phyloP scores from a whole-genome alignment of 2,113 vertebrate genomes.

The Bettongia penicillata region DNA sequence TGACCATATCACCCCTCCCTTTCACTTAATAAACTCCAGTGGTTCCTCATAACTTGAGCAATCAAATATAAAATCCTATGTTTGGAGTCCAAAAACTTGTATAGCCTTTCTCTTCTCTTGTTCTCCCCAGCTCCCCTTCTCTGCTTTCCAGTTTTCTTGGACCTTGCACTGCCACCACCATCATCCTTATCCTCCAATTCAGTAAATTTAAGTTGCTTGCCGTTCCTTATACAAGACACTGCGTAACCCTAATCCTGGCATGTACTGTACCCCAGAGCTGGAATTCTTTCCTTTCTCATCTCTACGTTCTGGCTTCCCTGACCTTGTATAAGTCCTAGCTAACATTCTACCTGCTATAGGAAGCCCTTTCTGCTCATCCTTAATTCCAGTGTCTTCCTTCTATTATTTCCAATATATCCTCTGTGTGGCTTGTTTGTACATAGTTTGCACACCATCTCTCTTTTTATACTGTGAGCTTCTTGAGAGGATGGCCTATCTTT shows the following conservation, averaged over 20 bases:
- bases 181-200: no score
- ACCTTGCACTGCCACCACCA: no score
- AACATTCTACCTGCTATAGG: background rate
- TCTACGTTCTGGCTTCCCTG: background rate
- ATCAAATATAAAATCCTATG: background rate
- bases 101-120: background rate
- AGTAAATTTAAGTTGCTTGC: no score
- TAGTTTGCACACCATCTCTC: no score
- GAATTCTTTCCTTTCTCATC: background rate
- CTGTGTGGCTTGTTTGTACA: no score
- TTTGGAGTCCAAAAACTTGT: background rate
- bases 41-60: background rate
- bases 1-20: background rate
- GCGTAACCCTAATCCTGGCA: background rate
- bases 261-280: background rate
- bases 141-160: background rate
- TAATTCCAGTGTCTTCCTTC: background rate
- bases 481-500: no score
- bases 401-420: background rate
- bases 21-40: background rate
- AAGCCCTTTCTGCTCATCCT: background rate
- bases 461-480: no score
- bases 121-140: background rate
- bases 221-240: background rate
- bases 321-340: background rate